Conservation (phyloP, 2,888 invertebrate genomes). For the Drosophila suboccidentalis region DNA sequence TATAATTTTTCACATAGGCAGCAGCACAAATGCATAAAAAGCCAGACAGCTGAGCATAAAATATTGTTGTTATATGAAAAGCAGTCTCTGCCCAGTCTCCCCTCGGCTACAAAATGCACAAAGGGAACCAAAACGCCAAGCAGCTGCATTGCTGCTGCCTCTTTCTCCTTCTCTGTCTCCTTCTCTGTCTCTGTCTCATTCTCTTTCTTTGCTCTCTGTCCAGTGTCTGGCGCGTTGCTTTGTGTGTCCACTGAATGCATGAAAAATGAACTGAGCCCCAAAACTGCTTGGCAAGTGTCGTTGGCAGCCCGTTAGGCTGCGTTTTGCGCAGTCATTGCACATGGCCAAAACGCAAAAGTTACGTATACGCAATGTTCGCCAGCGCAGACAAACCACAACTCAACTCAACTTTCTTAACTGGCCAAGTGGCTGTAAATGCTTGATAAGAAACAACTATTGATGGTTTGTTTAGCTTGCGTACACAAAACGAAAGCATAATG, state of each 20-base stretch:
- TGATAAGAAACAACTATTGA: slow-evolving; percentile 74
- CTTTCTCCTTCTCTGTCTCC: slow-evolving; percentile 25
- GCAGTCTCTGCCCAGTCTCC: slow-evolving; percentile 50
- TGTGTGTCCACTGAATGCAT: slow-evolving; percentile 75
- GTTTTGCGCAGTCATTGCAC: slow-evolving; percentile 71
- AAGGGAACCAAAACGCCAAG: slow-evolving; percentile 43
- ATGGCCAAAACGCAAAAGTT: slow-evolving; percentile 43
- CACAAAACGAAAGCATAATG: slow-evolving; percentile 23
- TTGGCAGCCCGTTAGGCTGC: slow-evolving; percentile 76
- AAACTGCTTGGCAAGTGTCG: slow-evolving; percentile 65
- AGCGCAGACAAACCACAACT: slow-evolving; percentile 12
- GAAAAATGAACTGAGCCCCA: slow-evolving; percentile 71
- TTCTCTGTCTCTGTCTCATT: slow-evolving; percentile 16
- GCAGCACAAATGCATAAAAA: slow-evolving; percentile 79
- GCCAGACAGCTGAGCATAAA: slow-evolving; percentile 82
- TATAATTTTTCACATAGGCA: slow-evolving; percentile 81
- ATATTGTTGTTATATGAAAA: slow-evolving; percentile 82
- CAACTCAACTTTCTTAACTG: slow-evolving; percentile 29
- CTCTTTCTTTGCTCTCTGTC: slow-evolving; percentile 29
- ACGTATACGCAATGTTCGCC: slow-evolving; percentile 68
- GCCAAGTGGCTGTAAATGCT: slow-evolving; percentile 67
- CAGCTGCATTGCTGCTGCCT: slow-evolving; percentile 59
- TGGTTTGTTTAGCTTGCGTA: slow-evolving; percentile 43
- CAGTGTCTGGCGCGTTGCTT: slow-evolving; percentile 70
- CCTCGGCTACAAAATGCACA: slow-evolving; percentile 23